Conservation (phyloP, 2,797 vertebrate genomes). For the Psittacula derbiana region DNA sequence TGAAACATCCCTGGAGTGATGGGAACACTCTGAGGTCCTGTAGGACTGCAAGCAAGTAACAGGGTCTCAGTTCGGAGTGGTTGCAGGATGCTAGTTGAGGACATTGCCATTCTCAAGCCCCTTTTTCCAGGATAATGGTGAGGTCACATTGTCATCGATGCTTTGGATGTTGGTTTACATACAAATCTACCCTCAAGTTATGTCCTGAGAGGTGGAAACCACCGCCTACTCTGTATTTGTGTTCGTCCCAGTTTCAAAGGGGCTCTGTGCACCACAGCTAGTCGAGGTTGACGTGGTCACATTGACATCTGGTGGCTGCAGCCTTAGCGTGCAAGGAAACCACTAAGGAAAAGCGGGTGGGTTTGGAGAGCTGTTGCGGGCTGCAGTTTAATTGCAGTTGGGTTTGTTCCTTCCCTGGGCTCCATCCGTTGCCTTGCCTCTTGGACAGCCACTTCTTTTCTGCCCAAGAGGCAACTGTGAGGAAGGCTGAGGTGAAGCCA, state of each 20-base stretch:
- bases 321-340: background rate
- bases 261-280: background rate
- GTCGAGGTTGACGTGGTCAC: constrained; percentile 1
- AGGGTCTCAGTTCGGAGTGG: background rate
- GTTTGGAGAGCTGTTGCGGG: background rate
- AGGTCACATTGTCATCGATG: background rate
- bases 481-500: background rate
- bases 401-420: background rate
- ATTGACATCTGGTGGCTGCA: constrained; percentile 64
- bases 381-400: background rate
- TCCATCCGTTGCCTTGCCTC: background rate
- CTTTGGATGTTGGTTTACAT: background rate
- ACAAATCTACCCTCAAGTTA: background rate
- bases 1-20: background rate
- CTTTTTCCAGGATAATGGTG: background rate
- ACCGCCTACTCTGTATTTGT: background rate
- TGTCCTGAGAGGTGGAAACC: background rate
- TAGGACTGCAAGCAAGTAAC: background rate
- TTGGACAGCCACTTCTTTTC: background rate
- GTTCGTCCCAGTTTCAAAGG: background rate
- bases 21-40: background rate
- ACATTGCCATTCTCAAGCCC: background rate
- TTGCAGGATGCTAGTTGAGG: background rate
- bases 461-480: background rate
- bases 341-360: background rate